Percentiles rank a stretch among this genome's conserved stretches.
Conservation (phyloP, 2,888 invertebrate species). For the Drosophila ochracea region DNA sequence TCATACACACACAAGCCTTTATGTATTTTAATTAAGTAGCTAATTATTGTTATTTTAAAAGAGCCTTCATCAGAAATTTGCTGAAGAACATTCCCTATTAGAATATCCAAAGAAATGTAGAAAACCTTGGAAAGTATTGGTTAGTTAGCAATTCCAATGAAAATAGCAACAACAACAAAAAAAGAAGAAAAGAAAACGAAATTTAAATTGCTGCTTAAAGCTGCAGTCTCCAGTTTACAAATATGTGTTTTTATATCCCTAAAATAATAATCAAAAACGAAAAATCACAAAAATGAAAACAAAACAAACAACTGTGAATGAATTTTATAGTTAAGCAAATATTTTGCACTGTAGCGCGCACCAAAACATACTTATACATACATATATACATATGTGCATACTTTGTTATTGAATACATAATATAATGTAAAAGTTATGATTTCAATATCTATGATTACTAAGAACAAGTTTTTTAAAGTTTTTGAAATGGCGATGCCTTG, state of each 20-base stretch:
- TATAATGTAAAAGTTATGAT: conserved; percentile 21
- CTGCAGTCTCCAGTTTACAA: conserved; percentile 4
- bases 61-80: conserved; percentile 46
- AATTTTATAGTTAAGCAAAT: conserved; percentile 73
- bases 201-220: conserved; percentile 8
- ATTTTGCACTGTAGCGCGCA: conserved; percentile 76
- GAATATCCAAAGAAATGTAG: conserved; percentile 7
- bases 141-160: background rate
- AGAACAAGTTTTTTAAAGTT: conserved; percentile 57
- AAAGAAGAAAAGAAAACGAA: background rate
- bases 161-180: background rate
- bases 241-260: conserved; percentile 3
- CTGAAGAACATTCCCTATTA: conserved; percentile 50
- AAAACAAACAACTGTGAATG: conserved; percentile 61
- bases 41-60: conserved; percentile 22
- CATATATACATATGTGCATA: conserved; percentile 32
- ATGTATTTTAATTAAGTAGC: conserved; percentile 19
- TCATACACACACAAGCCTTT: conserved; percentile 22
- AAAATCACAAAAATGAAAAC: conserved; percentile 2
- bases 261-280: conserved; percentile 14
- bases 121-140: conserved; percentile 13
- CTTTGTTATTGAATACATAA: conserved; percentile 19
- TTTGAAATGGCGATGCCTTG: conserved; percentile 54
- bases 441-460: conserved; percentile 18
- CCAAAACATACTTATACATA: conserved; percentile 42